Evolutionary conservation across 2,888 invertebrate genomes (phyloP).

Genomic region (Stenotaenia linearis): DNA sequence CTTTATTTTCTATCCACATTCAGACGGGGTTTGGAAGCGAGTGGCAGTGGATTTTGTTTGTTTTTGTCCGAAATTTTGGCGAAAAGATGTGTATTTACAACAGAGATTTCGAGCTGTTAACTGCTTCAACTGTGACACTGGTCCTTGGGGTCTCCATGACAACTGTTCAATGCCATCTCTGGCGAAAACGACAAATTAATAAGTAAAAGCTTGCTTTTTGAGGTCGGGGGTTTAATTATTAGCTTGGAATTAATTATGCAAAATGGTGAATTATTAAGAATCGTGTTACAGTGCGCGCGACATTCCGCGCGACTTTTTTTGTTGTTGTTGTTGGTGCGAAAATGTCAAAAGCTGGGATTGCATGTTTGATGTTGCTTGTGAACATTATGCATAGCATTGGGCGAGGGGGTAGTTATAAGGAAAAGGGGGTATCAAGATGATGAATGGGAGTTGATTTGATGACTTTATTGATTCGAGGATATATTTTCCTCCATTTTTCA

Average conservation of each 20-base stretch:
- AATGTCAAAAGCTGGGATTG: neutral
- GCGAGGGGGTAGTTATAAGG: neutral
- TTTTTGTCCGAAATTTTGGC: neutral
- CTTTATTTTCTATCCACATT: neutral
- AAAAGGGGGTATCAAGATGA: neutral
- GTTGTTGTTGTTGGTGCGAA: neutral
- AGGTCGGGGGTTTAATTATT: neutral
- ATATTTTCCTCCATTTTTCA: neutral
- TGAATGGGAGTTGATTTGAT: constrained; percentile 12
- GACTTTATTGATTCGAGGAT: neutral
- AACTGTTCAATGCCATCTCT: neutral
- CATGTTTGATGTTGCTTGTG: too few species aligned
- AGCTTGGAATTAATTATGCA: neutral
- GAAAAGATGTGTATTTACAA: neutral
- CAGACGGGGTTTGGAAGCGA: neutral
- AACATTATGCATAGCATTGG: too few species aligned
- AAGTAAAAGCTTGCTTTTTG: neutral
- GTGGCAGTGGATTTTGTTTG: too few species aligned
- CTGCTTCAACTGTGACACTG: neutral
- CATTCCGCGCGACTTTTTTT: neutral
- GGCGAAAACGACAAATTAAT: neutral
- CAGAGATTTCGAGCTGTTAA: neutral
- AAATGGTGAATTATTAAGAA: neutral
- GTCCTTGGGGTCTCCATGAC: constrained; percentile 2
- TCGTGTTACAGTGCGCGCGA: neutral